Evolutionary conservation across 1,140 invertebrate species (phyloP).

Genomic region (Eriosoma lanigerum): DNA sequence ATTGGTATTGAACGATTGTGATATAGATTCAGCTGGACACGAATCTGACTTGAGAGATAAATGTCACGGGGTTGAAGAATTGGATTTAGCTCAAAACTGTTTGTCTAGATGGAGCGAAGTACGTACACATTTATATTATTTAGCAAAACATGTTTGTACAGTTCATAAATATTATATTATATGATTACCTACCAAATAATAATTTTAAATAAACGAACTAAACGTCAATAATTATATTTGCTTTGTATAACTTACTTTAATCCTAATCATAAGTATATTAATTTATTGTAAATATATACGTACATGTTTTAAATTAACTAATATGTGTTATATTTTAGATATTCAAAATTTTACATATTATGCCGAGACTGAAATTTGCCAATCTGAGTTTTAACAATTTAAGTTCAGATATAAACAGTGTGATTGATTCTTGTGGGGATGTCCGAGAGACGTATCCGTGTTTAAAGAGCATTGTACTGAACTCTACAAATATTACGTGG

Average conservation of each 20-base stretch:
- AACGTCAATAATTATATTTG: too few relatives aligned
- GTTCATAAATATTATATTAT: too few relatives aligned
- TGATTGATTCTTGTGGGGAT: slow-evolving; percentile 38
- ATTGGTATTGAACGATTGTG: slow-evolving; percentile 85
- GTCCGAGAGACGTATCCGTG: slow-evolving; percentile 53
- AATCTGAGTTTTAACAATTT: slow-evolving; percentile 88
- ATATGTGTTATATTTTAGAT: slow-evolving; percentile 63
- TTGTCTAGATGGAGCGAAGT: slow-evolving; percentile 82
- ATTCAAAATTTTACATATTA: slow-evolving; percentile 79
- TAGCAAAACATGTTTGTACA: too few relatives aligned
- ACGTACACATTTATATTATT: slow-evolving; percentile 56
- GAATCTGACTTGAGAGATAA: slow-evolving; percentile 74
- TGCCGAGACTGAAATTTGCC: slow-evolving; percentile 83
- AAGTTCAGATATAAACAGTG: slow-evolving; percentile 59
- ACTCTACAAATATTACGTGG: slow-evolving; percentile 84
- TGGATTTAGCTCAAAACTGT: slow-evolving; percentile 88
- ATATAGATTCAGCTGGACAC: slow-evolving; percentile 83
- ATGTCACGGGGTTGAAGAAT: slow-evolving; percentile 81
- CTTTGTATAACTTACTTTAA: background rate
- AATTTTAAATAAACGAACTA: too few relatives aligned
- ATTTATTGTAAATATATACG: too few relatives aligned
- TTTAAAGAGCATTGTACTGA: slow-evolving; percentile 66
- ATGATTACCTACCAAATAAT: too few relatives aligned
- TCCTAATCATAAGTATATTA: too few relatives aligned
- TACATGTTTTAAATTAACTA: background rate